Base-by-base conservation (phyloP, 2,113 vertebrate species). In the Lota lota region DNA sequence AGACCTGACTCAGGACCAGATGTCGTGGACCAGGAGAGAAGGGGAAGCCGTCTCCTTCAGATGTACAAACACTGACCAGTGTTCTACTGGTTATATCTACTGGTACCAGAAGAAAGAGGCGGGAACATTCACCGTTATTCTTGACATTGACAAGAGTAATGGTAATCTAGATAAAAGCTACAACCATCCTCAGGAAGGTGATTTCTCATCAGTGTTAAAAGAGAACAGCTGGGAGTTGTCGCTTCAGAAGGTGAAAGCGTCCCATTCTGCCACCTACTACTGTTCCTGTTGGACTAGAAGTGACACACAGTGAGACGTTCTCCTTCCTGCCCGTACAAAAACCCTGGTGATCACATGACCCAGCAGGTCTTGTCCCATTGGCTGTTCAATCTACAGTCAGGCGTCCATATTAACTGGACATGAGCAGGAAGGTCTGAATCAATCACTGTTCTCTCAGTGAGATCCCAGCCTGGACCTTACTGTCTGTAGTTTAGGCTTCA, bases 101-200 rank as follows among this genome's bases (percentile, higher is more conserved):
- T 63, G 62, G 62, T 63, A 63, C 62, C 62, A 63, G 62, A 20
- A 63, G 62, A 63, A 33, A 40, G 62, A 63, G 24, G 11, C 8
- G 3, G 6, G 19, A 17, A 17, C 62, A 1, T 63, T 63, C 18
- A 63, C 62, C 15, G 1, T 1, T 28, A 63, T 63, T 10, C 16
- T 63, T 1, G 1, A 1, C 1, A 47, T 63, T 19, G 24, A 63
- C 8, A 36, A 40, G 18, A 36, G 33, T 18, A 36, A 17, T 40
- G 62, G 24, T 36, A 10, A 2, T 1, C 1, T 20, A 40, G 18
- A 63, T 20, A 63, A 24, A 16, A 1, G 57, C 19, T 59, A 59
- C 6, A 40, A 33, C n/a, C 62, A 63, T 63, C 62, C 33, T 40
- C 62, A 63, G 62, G 19, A 36, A 40, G 24, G 17, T 36, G 62